Evolutionary conservation across 2,888 invertebrate species (phyloP), one percentile per base, ranked within the genome.

Genomic region (Odontomyia ornata): DNA sequence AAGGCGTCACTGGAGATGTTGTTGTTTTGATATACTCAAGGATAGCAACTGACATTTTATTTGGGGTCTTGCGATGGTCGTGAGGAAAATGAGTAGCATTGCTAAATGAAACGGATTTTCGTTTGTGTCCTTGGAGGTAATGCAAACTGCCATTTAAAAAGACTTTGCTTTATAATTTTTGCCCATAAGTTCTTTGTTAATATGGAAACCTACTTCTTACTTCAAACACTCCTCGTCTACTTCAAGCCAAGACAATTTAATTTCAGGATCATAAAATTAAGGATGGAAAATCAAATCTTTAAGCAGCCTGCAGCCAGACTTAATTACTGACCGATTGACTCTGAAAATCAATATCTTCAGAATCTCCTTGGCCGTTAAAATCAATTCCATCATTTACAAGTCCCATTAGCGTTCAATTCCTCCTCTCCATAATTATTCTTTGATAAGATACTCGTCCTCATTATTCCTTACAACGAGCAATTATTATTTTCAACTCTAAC

Each of bases 91-190:
- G 67, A 23, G 46, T 13, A 72, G 18, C 21, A 60, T 25, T 5
- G 9, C 28, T 11, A 36, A 73, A 52, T 36, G 56, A 30, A 60
- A 56, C 21, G 67, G 69, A 25, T 15, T 46, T 43, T 25, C 13
- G 57, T 1, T n/a, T 21, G 36, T 36, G 60, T 73, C 73, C 73
- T 36, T 36, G 23, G 71, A 47, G 47, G 27, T 47, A 47, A 71
- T 71, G n/a, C 36, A 36, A 73, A 73, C 57, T 57, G 36, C 73
- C 73, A 73, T 52, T 60, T 57, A 23, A 21, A 36, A 73, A 43
- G 27, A 60, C 57, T n/a, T 52, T 52, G 15, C 15, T 52, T 52
- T 52, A 13, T 52, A 9, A 52, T 52, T 52, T 43, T 43, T 13
- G 7, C 43, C 43, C 7, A 43, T 9, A 43, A 43, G 7, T 9